Evolutionary conservation across 2,113 vertebrate genomes (phyloP), one percentile per base, ranked within the genome.

Genomic region (Pluvialis apricaria): DNA sequence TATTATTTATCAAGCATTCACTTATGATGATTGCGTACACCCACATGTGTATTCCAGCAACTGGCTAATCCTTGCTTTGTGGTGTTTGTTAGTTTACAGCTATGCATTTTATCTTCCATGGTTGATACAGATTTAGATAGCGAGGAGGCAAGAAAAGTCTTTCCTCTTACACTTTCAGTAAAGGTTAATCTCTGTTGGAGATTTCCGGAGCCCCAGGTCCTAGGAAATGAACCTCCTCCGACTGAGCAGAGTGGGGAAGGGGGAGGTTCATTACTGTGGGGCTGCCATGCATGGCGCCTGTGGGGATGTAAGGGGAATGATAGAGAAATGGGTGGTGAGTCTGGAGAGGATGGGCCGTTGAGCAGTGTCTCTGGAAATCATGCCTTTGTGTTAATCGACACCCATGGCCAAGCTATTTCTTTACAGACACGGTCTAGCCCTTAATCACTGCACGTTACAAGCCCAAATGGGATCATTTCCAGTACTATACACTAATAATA

Each of bases 401-500:
- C 10, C 12, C 45, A 36, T 3, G 1, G 31, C n/a, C 34, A 61
- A 68, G 26, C 29, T 75, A 60, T 77, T 84, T 21, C 31, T 93
- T 88, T 84, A 89, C 28, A 77, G 71, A 20, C 45, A 55, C 3
- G 7, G 54, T 69, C 75, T 88, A 86, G 28, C n/a, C 21, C 82
- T 95, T 96, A 92, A 93, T 95, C 85, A 72, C 57, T 93, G 49
- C 34, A 40, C 5, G 31, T 94, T 96, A 92, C 38, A 88, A 86
- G 34, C 26, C 78, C 71, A 52, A 75, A 86, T 57, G 40, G 94
- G 77, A 92, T 75, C 18, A 82, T 93, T 93, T 95, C 55, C 71
- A 94, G 52, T 24, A 10, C 45, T 90, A 11, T 34, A 58, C 49
- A 81, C 52, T 88, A 96, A 86, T 57, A 95, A 77, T 83, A 84